phyloP scores from a whole-genome alignment of 2,888 invertebrate species.

The Dryobotodes eremita region DNA sequence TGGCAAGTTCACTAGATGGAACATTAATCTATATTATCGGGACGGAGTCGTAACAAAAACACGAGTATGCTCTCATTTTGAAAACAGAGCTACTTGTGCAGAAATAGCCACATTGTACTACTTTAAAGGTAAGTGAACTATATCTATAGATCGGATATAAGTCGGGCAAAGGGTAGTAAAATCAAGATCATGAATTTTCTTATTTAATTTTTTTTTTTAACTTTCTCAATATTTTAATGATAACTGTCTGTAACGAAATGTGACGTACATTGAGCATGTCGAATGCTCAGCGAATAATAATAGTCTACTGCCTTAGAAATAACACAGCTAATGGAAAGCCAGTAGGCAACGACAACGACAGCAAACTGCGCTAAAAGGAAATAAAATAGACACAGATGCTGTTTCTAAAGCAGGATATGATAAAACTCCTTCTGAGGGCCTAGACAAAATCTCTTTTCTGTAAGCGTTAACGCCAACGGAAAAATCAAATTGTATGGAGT shows the following conservation, averaged over 20 bases:
- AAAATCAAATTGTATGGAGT: no score
- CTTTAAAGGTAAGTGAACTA: conserved; percentile 19
- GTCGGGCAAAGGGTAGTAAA: conserved; percentile 15
- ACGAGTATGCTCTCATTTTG: conserved; percentile 49
- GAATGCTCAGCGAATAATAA: background rate
- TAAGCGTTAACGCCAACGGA: no score
- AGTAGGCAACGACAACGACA: background rate
- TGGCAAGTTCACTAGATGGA: conserved; percentile 62
- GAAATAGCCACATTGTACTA: conserved; percentile 26
- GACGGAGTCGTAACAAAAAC: conserved; percentile 30
- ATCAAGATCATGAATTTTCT: background rate
- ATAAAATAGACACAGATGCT: conserved; percentile 18
- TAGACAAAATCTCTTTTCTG: no score
- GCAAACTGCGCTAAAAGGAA: background rate
- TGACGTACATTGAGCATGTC: background rate
- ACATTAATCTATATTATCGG: conserved; percentile 57
- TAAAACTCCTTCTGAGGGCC: conserved; percentile 37
- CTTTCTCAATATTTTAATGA: background rate
- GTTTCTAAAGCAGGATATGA: conserved; percentile 27
- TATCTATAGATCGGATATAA: conserved; percentile 11
- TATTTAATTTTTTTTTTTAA: background rate
- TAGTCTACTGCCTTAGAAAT: background rate
- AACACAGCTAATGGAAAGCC: background rate
- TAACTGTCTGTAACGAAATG: background rate
- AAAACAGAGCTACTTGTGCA: conserved; percentile 43